Percentiles rank a stretch among this genome's conserved stretches.
phyloP scores from a whole-genome alignment of 2,113 vertebrate species.

The Oryzias curvinotus region DNA sequence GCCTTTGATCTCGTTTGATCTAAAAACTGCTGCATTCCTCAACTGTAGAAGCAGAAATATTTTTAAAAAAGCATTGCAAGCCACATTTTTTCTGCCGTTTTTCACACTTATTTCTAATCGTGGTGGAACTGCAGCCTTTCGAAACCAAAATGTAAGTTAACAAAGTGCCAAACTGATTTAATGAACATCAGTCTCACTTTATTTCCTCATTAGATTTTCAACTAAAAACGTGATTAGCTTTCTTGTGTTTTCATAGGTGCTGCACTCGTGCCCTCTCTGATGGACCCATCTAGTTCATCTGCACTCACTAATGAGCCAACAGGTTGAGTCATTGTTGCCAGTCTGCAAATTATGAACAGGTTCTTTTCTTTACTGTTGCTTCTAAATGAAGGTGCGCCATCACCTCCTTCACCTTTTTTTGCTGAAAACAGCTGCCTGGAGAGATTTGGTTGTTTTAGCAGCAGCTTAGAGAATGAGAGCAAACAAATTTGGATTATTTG shows the following conservation, averaged over 20 bases:
- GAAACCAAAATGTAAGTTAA: background rate
- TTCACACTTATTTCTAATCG: no score
- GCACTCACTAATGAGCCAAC: slow-evolving; percentile 8
- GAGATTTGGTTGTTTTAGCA: background rate
- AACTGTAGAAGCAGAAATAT: no score
- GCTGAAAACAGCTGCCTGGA: background rate
- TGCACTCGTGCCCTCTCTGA: slow-evolving; percentile 18
- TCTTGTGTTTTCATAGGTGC: slow-evolving; percentile 12
- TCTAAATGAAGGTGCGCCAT: background rate
- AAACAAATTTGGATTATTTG: slow-evolving; percentile 8
- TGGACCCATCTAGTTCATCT: background rate
- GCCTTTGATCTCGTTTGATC: no score
- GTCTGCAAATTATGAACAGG: background rate
- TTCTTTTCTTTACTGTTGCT: no score
- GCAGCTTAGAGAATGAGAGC: background rate
- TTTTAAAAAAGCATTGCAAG: no score
- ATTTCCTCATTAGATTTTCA: slow-evolving; percentile 11
- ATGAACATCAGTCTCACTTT: slow-evolving; percentile 11
- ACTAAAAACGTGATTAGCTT: slow-evolving; percentile 32
- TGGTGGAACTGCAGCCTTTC: background rate
- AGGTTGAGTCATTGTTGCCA: slow-evolving; percentile 8
- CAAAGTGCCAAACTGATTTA: slow-evolving; percentile 19
- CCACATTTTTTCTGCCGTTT: no score
- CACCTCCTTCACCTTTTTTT: background rate
- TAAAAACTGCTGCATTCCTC: no score